Conservation (phyloP, 2,888 invertebrate genomes). For the Pecten maximus region DNA sequence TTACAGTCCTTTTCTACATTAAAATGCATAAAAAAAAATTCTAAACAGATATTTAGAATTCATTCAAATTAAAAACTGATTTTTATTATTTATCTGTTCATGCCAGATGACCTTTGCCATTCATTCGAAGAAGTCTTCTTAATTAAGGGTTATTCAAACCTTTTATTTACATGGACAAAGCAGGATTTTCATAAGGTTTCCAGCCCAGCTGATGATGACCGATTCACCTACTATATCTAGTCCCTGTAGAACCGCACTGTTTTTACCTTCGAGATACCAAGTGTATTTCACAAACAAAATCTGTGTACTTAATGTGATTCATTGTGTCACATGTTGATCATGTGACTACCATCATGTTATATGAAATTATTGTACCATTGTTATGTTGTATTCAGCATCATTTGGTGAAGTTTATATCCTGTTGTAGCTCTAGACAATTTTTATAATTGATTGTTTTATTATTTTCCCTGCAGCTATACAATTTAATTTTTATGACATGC, state of each 20-base stretch:
- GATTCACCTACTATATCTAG: too few relatives aligned
- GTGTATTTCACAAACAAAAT: background rate
- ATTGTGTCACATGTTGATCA: slow-evolving; percentile 10
- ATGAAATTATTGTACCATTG: background rate
- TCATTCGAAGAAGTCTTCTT: too few relatives aligned
- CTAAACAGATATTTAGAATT: too few relatives aligned
- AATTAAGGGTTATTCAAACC: too few relatives aligned
- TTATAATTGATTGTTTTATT: background rate
- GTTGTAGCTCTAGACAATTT: background rate
- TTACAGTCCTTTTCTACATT: too few relatives aligned
- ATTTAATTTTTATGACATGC: background rate
- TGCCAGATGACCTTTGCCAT: too few relatives aligned
- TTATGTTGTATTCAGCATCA: background rate
- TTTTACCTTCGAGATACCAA: slow-evolving; percentile 16
- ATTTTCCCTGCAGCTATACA: background rate
- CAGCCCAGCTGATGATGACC: too few relatives aligned
- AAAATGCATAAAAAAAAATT: too few relatives aligned
- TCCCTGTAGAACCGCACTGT: background rate
- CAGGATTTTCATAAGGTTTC: too few relatives aligned
- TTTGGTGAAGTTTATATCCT: background rate
- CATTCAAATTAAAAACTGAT: too few relatives aligned
- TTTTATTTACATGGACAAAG: too few relatives aligned
- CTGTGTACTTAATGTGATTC: background rate
- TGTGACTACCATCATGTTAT: background rate
- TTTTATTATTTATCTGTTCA: too few relatives aligned